phyloP scores from a whole-genome alignment of 2,113 vertebrate species.

The Emydocephalus ijimae region DNA sequence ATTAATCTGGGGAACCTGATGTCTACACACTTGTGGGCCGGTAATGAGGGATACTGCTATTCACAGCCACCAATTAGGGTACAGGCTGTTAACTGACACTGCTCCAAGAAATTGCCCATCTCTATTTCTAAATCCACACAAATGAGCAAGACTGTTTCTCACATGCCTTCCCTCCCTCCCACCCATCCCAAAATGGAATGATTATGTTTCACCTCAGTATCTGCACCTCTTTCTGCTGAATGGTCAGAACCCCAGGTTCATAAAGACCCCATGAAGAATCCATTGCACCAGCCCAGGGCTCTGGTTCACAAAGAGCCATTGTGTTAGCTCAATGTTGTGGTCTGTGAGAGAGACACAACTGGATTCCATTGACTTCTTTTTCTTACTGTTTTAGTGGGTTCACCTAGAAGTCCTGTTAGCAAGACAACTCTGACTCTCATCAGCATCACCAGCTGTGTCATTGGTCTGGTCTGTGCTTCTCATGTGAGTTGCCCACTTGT shows the following conservation, averaged over 20 bases:
- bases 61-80: neutral
- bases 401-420: constrained; percentile 92
- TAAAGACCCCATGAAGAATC: neutral
- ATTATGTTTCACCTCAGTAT: neutral
- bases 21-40: neutral
- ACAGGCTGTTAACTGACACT: neutral
- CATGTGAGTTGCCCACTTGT: constrained; percentile 90
- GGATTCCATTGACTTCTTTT: neutral
- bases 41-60: neutral
- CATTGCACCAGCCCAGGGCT: neutral
- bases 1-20: neutral
- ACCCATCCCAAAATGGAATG: neutral
- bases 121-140: neutral
- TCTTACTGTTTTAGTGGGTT: constrained; percentile 75
- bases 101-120: neutral
- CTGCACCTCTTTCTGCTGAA: neutral
- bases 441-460: constrained; percentile 90
- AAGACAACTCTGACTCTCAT: constrained; percentile 97
- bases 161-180: neutral
- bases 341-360: neutral
- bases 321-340: neutral
- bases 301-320: neutral
- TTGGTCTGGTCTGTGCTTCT: constrained; percentile 89
- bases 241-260: neutral
- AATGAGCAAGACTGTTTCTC: neutral